phyloP scores from a whole-genome alignment of 1,140 invertebrate genomes.

The Teleopsis dalmanni region DNA sequence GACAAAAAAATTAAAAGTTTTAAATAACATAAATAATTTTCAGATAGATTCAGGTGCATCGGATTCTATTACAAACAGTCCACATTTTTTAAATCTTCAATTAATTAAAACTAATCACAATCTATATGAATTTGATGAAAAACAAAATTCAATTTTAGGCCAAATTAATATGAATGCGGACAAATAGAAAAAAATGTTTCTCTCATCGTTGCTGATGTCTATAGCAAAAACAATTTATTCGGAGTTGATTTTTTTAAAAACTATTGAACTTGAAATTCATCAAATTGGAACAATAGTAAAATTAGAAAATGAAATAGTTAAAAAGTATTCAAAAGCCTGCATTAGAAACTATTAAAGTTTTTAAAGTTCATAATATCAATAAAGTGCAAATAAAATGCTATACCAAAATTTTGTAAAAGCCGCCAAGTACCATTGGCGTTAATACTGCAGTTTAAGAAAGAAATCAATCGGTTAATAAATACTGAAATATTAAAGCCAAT shows the following conservation, averaged over 20 bases:
- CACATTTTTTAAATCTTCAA: not conserved
- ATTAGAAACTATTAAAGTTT: not conserved
- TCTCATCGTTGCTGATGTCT: not conserved
- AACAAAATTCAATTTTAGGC: not conserved
- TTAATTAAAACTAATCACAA: not conserved
- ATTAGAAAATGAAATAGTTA: not conserved
- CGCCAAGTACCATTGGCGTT: slow-evolving; percentile 22
- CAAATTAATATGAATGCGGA: slow-evolving; percentile 4
- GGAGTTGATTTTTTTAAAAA: not conserved
- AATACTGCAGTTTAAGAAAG: slow-evolving; percentile 20
- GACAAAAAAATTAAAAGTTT: not conserved
- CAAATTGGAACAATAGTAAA: not conserved
- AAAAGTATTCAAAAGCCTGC: not conserved
- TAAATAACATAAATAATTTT: not conserved
- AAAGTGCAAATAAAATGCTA: not conserved
- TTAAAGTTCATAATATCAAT: slow-evolving; percentile 5
- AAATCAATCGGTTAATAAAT: slow-evolving; percentile 19
- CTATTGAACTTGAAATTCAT: slow-evolving; percentile 3
- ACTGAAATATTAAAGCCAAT: slow-evolving; percentile 17
- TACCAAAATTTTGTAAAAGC: slow-evolving; percentile 3
- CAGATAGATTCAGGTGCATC: slow-evolving; percentile 4
- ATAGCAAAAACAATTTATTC: not conserved
- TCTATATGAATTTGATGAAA: slow-evolving; percentile 1
- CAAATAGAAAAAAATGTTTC: not conserved
- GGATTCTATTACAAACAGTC: not conserved